A percentile compares a stretch with the other conserved stretches of the same genome.
Conservation (phyloP, 2,888 invertebrate genomes). For the Drosophila kokeensis region DNA sequence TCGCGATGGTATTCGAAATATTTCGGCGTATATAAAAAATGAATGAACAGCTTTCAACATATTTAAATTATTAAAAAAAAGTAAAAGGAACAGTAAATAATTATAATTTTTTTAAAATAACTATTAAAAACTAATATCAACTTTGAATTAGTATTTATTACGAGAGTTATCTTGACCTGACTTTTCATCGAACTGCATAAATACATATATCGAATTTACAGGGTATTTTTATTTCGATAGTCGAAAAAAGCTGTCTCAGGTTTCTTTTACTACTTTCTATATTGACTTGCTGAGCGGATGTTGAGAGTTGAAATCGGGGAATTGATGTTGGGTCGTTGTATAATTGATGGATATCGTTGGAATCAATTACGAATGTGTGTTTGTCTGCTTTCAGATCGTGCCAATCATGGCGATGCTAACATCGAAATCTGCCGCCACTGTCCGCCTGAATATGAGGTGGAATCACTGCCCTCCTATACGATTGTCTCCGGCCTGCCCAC, state of each 20-base stretch:
- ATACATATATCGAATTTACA: not conserved
- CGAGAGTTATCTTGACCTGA: not conserved
- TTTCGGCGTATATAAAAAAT: not conserved
- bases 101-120: not conserved
- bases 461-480: conserved; percentile 88
- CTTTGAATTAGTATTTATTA: not conserved
- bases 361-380: not conserved
- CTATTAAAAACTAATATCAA: not conserved
- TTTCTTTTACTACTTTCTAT: conserved; percentile 18
- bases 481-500: conserved; percentile 88
- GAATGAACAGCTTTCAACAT: not conserved
- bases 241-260: not conserved
- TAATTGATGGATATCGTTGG: not conserved
- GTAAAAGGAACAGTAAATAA: not conserved
- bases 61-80: not conserved
- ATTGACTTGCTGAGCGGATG: conserved; percentile 7
- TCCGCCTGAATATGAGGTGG: conserved; percentile 85
- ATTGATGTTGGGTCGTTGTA: not conserved
- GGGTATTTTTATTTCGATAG: not conserved
- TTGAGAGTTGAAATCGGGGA: conserved; percentile 1
- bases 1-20: not conserved
- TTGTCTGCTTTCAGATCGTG: conserved; percentile 83
- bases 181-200: not conserved
- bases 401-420: conserved; percentile 79
- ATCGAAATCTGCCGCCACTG: conserved; percentile 83